A percentile compares a stretch with the other conserved stretches of the same genome.
Conservation (phyloP, 2,113 vertebrate genomes). For the Chlorodrepanis virens region DNA sequence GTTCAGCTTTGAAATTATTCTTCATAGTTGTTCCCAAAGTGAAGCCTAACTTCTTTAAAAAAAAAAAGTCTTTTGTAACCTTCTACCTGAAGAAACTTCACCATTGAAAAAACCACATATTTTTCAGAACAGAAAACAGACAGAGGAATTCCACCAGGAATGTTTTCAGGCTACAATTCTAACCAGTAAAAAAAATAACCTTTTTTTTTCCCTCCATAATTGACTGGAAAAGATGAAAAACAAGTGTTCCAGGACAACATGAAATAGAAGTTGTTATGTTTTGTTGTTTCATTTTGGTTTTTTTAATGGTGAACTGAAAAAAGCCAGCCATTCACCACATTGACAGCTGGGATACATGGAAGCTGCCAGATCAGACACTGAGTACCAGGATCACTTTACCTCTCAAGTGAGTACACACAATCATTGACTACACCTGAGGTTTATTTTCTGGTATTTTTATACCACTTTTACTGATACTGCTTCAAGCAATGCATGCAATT, state of each 20-base stretch:
- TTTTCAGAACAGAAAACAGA: slow-evolving; percentile 33
- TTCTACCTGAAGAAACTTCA: slow-evolving; percentile 18
- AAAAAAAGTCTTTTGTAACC: not conserved
- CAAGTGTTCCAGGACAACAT: slow-evolving; percentile 32
- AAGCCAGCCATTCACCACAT: slow-evolving; percentile 8
- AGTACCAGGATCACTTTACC: not conserved
- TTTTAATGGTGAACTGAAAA: not conserved
- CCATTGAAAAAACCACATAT: not conserved
- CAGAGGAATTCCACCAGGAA: slow-evolving; percentile 37
- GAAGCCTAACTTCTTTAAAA: not conserved
- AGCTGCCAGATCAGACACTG: slow-evolving; percentile 9
- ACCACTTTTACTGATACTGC: not conserved
- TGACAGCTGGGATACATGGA: not conserved
- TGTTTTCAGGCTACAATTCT: not conserved
- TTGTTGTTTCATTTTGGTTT: not conserved
- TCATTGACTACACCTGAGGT: not conserved
- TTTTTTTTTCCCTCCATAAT: not conserved
- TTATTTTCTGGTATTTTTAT: not conserved
- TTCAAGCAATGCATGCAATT: not conserved
- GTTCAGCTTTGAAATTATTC: not conserved
- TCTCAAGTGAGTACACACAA: not conserved
- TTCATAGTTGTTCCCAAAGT: not conserved
- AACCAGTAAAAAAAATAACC: not conserved
- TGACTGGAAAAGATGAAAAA: slow-evolving; percentile 51
- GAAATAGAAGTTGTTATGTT: not conserved